Percentiles rank a stretch among this genome's conserved stretches.
These are phyloP conservation scores for Semaprochilodus insignis DNA, from an alignment of 2,797 vertebrate genomes.

Conservation along the genomic window DNA sequence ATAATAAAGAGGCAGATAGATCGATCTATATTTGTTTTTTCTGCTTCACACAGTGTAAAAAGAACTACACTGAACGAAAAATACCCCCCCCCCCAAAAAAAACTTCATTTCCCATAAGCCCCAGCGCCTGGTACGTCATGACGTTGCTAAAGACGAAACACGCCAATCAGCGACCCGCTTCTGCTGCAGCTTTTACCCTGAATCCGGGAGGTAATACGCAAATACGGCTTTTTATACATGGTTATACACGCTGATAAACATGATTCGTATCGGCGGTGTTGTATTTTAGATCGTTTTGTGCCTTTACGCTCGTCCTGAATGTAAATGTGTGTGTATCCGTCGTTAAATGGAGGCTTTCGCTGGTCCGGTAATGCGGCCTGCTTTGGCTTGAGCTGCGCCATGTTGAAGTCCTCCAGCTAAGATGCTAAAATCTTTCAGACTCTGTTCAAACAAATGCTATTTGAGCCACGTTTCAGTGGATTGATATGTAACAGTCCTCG, in stretches of 20 bases:
- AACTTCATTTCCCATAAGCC: constrained; percentile 40
- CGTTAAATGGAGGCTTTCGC: background rate
- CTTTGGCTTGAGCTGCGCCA: constrained; percentile 66
- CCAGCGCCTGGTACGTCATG: background rate
- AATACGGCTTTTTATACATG: background rate
- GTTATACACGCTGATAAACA: background rate
- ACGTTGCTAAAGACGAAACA: constrained; percentile 32
- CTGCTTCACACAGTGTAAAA: too few relatives aligned
- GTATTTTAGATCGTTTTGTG: background rate
- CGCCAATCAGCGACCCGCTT: constrained; percentile 48
- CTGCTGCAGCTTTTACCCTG: constrained; percentile 55
- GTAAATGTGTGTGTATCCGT: background rate
- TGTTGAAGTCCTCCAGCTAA: constrained; percentile 60
- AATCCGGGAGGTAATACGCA: constrained; percentile 61
- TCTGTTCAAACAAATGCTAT: background rate
- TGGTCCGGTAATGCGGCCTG: constrained; percentile 58
- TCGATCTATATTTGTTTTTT: background rate
- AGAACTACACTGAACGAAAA: too few relatives aligned
- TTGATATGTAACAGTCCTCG: background rate
- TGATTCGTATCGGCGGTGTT: background rate
- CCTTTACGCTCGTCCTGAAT: background rate
- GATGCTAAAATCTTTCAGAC: background rate
- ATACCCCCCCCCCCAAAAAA: background rate
- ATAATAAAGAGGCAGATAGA: too few relatives aligned
- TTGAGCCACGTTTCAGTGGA: background rate